Percentiles rank a stretch among this genome's conserved stretches.
phyloP scores from a whole-genome alignment of 2,888 invertebrate species.

The Nomada ruficornis region DNA sequence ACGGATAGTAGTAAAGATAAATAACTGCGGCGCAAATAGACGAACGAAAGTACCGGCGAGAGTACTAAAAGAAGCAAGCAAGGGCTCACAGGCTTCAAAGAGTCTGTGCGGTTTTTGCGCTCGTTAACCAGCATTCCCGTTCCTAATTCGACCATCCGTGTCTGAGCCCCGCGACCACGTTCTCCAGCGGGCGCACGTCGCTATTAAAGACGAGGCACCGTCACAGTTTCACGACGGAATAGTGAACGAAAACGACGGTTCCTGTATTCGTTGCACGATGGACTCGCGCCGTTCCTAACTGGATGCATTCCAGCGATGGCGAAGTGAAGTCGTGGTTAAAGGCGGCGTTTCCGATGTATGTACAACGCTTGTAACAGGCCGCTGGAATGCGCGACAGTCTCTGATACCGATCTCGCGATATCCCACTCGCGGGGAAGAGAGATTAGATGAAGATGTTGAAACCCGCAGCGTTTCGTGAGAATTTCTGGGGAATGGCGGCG shows the following conservation, averaged over 20 bases:
- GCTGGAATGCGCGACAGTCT: constrained; percentile 62
- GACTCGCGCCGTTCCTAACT: constrained; percentile 48
- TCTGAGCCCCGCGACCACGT: constrained; percentile 1
- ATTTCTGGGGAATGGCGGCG: background rate
- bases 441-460: constrained; percentile 53
- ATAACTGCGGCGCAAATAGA: constrained; percentile 43
- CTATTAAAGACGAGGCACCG: constrained; percentile 43
- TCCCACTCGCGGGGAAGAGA: constrained; percentile 26
- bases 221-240: constrained; percentile 50
- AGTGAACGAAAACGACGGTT: constrained; percentile 45
- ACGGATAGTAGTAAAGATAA: constrained; percentile 50
- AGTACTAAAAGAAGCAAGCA: constrained; percentile 12
- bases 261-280: constrained; percentile 58
- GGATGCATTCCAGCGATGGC: constrained; percentile 62
- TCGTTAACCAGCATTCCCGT: constrained; percentile 45
- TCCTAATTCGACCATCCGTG: constrained; percentile 54
- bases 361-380: constrained; percentile 57
- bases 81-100: constrained; percentile 25
- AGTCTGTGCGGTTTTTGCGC: constrained; percentile 36
- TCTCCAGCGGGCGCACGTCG: background rate
- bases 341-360: constrained; percentile 56
- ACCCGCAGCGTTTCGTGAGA: constrained; percentile 19
- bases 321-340: constrained; percentile 54
- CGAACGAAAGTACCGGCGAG: constrained; percentile 19
- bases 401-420: constrained; percentile 66